Percentiles rank a stretch among this genome's conserved stretches.
phyloP scores from a whole-genome alignment of 1,140 invertebrate genomes.

The Megathymus violae region DNA sequence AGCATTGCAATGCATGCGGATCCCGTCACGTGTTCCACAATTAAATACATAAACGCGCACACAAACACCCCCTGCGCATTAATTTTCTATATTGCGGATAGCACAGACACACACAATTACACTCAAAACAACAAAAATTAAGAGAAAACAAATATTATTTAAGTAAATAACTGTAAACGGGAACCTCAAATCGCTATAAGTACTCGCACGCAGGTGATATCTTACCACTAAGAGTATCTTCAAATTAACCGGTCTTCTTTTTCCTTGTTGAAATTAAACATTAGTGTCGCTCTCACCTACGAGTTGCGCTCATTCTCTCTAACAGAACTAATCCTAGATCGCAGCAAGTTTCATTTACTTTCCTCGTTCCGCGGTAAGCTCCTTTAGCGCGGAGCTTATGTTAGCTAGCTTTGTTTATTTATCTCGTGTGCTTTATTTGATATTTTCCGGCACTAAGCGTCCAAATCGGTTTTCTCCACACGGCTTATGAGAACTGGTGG shows the following conservation, averaged over 20 bases:
- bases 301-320: constrained; percentile 32
- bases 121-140: too few species aligned
- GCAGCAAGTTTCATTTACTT: constrained; percentile 50
- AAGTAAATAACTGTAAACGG: too few species aligned
- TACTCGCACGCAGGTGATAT: too few species aligned
- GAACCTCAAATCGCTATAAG: too few species aligned
- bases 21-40: too few species aligned
- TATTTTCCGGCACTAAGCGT: constrained; percentile 17
- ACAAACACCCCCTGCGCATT: too few species aligned
- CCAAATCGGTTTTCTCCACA: constrained; percentile 12
- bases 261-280: constrained; percentile 21
- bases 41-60: too few species aligned
- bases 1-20: too few species aligned
- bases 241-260: neutral
- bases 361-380: constrained; percentile 37
- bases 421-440: constrained; percentile 37
- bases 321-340: constrained; percentile 39
- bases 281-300: constrained; percentile 13
- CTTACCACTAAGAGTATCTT: too few species aligned
- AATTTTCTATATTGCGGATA: too few species aligned
- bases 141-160: too few species aligned
- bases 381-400: constrained; percentile 44
- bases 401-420: constrained; percentile 38
- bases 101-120: too few species aligned
- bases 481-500: constrained; percentile 9